Percentiles rank a stretch among this genome's conserved stretches.
These are phyloP conservation scores for Anagyrus pseudococci DNA, from an alignment of 2,888 invertebrate genomes.

Conservation along the genomic window DNA sequence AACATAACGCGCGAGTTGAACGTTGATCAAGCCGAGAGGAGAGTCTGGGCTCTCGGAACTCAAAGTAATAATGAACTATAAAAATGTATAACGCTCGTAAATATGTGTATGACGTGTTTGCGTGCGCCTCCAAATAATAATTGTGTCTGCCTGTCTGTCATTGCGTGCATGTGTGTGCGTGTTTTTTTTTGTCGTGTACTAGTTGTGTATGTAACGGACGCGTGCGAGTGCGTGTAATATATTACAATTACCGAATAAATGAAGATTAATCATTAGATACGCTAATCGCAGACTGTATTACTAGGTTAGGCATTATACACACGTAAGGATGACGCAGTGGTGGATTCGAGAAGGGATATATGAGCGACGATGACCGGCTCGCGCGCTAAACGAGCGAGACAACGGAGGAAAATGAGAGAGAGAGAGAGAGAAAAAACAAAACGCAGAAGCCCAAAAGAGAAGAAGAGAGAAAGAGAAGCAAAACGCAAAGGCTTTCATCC, in stretches of 20 bases:
- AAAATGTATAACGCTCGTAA: slow-evolving; percentile 8
- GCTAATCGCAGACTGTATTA: slow-evolving; percentile 60
- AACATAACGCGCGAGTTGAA: background rate
- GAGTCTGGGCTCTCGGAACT: background rate
- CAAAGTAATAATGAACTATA: background rate
- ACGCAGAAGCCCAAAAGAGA: background rate
- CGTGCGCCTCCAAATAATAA: slow-evolving; percentile 33
- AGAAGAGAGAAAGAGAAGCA: background rate
- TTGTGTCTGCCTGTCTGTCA: slow-evolving; percentile 43
- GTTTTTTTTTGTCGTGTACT: background rate
- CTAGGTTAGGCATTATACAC: slow-evolving; percentile 46
- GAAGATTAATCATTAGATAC: slow-evolving; percentile 54
- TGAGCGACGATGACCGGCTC: background rate
- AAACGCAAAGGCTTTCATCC: slow-evolving; percentile 18
- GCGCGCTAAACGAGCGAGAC: slow-evolving; percentile 19
- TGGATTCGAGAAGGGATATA: slow-evolving; percentile 41
- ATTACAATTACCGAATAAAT: slow-evolving; percentile 47
- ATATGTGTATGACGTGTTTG: slow-evolving; percentile 1
- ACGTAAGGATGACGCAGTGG: slow-evolving; percentile 48
- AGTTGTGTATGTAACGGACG: slow-evolving; percentile 36
- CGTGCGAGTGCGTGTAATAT: slow-evolving; percentile 59
- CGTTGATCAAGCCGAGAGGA: background rate
- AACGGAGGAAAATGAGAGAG: slow-evolving; percentile 3
- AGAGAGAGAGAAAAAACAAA: background rate
- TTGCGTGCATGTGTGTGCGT: slow-evolving; percentile 42